Evolutionary conservation across 2,888 invertebrate genomes (phyloP).

Genomic region (Tetramorium bicarinatum): DNA sequence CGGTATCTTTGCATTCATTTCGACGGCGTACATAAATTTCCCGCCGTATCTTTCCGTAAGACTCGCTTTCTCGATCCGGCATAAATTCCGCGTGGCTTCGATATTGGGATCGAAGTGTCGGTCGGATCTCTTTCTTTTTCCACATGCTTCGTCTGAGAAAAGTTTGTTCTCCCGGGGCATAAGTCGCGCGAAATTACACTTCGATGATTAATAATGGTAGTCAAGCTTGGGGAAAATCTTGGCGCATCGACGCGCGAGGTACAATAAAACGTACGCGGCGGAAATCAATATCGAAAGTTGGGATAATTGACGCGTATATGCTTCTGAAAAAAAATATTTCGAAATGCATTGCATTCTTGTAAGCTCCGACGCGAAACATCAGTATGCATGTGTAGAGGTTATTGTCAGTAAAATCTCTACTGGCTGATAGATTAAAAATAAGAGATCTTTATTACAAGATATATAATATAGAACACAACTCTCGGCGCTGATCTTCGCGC

Average conservation of each 20-base stretch:
- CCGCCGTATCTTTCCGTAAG: constrained; percentile 40
- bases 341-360: not conserved
- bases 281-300: constrained; percentile 23
- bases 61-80: constrained; percentile 36
- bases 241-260: not conserved
- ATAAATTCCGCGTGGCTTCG: constrained; percentile 46
- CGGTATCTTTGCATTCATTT: constrained; percentile 48
- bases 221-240: constrained; percentile 10
- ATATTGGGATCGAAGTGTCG: constrained; percentile 36
- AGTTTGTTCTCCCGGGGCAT: constrained; percentile 17
- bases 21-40: constrained; percentile 40
- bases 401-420: no score
- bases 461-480: no score
- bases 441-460: no score
- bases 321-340: not conserved
- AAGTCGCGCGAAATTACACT: constrained; percentile 30
- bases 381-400: no score
- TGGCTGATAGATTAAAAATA: no score
- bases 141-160: not conserved
- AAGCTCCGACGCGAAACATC: not conserved
- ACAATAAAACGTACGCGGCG: not conserved
- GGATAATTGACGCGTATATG: not conserved
- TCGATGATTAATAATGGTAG: constrained; percentile 28
- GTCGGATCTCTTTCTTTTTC: not conserved
- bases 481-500: no score